These are phyloP conservation scores for Nasalis larvatus DNA, from an alignment of 2,113 vertebrate genomes.

Conservation along the genomic window DNA sequence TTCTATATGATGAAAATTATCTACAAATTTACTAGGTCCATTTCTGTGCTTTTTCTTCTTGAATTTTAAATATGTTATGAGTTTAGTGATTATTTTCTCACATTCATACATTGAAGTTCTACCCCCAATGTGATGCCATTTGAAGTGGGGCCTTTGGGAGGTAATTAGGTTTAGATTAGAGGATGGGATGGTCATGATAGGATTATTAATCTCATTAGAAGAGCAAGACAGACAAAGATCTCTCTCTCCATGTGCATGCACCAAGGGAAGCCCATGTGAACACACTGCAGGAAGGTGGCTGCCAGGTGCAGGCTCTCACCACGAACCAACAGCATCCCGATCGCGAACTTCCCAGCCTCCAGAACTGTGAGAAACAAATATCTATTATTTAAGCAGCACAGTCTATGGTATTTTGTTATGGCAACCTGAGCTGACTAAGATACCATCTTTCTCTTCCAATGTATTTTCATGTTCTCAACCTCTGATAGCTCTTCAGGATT, in stretches of 20 bases:
- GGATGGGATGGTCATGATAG: not conserved
- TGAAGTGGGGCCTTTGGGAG: not conserved
- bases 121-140: fast-evolving
- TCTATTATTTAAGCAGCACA: not conserved
- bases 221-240: too few relatives aligned
- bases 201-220: not conserved
- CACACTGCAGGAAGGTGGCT: not conserved
- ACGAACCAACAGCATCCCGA: not conserved
- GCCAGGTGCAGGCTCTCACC: not conserved
- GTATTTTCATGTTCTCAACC: not conserved
- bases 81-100: not conserved
- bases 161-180: not conserved
- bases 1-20: not conserved
- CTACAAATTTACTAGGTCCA: not conserved
- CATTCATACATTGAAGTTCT: not conserved
- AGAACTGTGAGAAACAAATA: not conserved
- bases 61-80: not conserved
- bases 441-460: not conserved
- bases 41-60: not conserved
- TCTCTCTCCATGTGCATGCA: not conserved
- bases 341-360: not conserved
- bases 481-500: not conserved
- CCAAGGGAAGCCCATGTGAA: too few relatives aligned
- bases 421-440: not conserved
- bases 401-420: not conserved